Base-by-base conservation (phyloP, 2,888 invertebrate genomes). In the Leptinotarsa peninsularis region DNA sequence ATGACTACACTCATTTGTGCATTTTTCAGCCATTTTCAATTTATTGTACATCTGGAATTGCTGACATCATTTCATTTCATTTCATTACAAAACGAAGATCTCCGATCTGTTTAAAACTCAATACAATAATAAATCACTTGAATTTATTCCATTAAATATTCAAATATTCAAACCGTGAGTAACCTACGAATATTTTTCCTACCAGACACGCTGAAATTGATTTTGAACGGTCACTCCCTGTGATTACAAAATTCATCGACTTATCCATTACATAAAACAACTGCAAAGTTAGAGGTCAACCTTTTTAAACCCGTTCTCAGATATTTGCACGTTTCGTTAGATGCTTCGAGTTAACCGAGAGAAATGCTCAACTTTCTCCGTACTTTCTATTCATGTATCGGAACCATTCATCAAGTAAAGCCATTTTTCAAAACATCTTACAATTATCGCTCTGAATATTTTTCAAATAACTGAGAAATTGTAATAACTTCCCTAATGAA, bases 301-400 rank as follows among this genome's bases (percentile, higher is more conserved):
- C 4, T 33, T 68, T 68, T 68, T n/a, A 68, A 54, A 52, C 27
- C 13, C 23, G 23, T 67, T 54, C 54, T 7, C 17, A 68, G 27
- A 54, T 18, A 33, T 54, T 63, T 68, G 52, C 23, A 68, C 68
- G 68, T 68, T 68, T 50, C 49, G 23, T 68, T 52, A 50, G 68
- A 68, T 49, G 68, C 14, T 68, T n/a, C 4, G 67, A 50, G 18
- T 10, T 33, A 63, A 15, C 67, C 50, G 18, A 33, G 69, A 69
- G 69, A 69, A 69, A 69, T 69, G 69, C 43, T 17, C 7, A 27
- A 69, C 69, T 69, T 69, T 69, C 69, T 56, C 69, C 56, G 33
- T 43, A 69, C 69, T 69, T 69, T 69, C 69, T 69, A 69, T 50
- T 33, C 43, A 23, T 27, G 58, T 14, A 56, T 69, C 69, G 43